Conservation (phyloP, 2,797 vertebrate species). For the Acrocephalus scirpaceus region DNA sequence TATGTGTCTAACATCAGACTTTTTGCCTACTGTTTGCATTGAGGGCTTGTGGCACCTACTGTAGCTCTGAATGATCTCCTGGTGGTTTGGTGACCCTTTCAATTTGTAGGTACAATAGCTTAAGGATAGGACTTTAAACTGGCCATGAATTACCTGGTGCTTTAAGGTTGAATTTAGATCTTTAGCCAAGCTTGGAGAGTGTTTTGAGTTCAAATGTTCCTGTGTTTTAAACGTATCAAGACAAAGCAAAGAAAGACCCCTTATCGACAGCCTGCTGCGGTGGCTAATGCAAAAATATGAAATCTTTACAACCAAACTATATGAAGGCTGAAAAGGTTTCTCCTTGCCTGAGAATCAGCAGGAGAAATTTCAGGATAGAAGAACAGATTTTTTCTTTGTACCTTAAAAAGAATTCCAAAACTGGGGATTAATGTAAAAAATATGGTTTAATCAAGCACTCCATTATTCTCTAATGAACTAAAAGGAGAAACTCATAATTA, state of each 20-base stretch:
- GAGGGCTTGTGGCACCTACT: conserved; percentile 20
- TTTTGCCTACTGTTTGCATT: conserved; percentile 45
- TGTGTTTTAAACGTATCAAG: conserved; percentile 58
- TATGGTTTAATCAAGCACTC: neutral
- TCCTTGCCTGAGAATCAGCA: conserved; percentile 3
- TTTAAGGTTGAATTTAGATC: conserved; percentile 52
- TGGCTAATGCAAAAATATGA: conserved; percentile 19
- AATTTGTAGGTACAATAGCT: conserved; percentile 56
- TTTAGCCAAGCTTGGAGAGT: neutral
- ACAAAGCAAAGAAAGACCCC: conserved; percentile 24
- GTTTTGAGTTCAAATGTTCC: conserved; percentile 31
- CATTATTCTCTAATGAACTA: neutral
- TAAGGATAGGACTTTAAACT: conserved; percentile 33
- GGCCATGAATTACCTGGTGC: conserved; percentile 39
- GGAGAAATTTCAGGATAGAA: conserved; percentile 1
- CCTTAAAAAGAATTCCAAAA: neutral
- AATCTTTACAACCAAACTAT: conserved; percentile 21
- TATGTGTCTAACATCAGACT: conserved; percentile 50
- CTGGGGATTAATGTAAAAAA: neutral
- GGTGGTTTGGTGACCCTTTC: conserved; percentile 59
- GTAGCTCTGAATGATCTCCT: conserved; percentile 3
- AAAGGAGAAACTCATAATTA: neutral
- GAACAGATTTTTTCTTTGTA: neutral
- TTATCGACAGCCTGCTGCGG: neutral
- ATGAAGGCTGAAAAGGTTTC: conserved; percentile 22